Evolutionary conservation across 2,113 vertebrate species (phyloP).

Genomic region (Sander lucioperca): DNA sequence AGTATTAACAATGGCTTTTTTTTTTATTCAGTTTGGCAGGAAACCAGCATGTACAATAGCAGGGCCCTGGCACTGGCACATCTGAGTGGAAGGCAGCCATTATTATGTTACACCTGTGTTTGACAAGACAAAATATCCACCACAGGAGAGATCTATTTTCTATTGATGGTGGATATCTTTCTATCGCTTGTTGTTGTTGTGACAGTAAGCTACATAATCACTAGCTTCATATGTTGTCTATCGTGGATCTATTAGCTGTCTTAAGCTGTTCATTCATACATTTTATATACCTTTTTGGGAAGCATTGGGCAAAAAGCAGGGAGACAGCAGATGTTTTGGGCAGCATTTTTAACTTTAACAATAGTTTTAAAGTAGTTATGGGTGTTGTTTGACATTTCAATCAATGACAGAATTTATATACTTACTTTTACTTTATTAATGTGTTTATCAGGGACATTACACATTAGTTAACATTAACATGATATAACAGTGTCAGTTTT

Average conservation of each 20-base stretch:
- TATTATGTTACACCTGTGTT: slow-evolving; percentile 21
- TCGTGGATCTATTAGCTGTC: not conserved
- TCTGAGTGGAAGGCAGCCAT: slow-evolving; percentile 31
- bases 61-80: slow-evolving; percentile 33
- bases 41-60: slow-evolving; percentile 44
- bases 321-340: not conserved
- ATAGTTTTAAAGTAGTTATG: not conserved
- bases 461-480: not conserved
- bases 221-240: not conserved
- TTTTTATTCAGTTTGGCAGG: slow-evolving; percentile 44
- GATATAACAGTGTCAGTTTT: not conserved
- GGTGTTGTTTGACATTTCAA: not conserved
- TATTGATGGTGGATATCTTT: not conserved
- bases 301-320: not conserved
- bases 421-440: slow-evolving; percentile 4
- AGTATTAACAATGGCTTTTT: slow-evolving; percentile 17
- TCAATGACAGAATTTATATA: not conserved
- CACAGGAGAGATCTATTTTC: not conserved
- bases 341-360: not conserved
- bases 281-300: not conserved
- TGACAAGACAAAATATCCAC: slow-evolving; percentile 20
- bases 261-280: not conserved
- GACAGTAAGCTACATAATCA: not conserved
- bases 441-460: not conserved
- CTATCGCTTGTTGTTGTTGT: not conserved